Evolutionary conservation across 2,113 vertebrate genomes (phyloP).

Genomic region (Prinia subflava): DNA sequence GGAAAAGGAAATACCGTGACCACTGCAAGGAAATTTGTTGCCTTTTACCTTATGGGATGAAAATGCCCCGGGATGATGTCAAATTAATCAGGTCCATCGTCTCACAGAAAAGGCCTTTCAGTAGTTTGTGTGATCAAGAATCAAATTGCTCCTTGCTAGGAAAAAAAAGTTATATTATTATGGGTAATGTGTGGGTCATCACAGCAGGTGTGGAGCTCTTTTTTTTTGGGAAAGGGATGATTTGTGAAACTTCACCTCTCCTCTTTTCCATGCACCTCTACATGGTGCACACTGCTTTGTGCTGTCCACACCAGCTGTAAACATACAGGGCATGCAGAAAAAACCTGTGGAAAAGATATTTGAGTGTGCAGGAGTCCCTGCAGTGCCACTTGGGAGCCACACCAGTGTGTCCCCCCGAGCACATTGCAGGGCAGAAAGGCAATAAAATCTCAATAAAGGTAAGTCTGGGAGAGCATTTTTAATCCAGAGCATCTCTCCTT

Average conservation of each 20-base stretch:
- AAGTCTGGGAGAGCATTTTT: neutral
- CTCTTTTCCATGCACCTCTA: neutral
- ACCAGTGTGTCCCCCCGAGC: fast-evolving
- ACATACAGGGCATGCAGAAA: neutral
- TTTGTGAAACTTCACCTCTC: neutral
- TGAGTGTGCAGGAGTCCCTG: fast-evolving
- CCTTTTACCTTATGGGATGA: slow-evolving; percentile 74
- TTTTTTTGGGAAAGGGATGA: slow-evolving; percentile 70
- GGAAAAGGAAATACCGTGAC: slow-evolving; percentile 45
- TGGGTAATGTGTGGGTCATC: slow-evolving; percentile 58
- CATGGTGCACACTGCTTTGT: neutral
- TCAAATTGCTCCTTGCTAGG: slow-evolving; percentile 61
- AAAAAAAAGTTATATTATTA: slow-evolving; percentile 46
- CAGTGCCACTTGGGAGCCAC: neutral
- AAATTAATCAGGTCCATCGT: neutral
- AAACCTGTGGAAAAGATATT: neutral
- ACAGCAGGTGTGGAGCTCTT: slow-evolving; percentile 66
- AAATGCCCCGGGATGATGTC: slow-evolving; percentile 62
- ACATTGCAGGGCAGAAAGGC: neutral
- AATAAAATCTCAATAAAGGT: neutral
- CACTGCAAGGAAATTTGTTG: slow-evolving; percentile 76
- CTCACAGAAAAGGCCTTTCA: slow-evolving; percentile 59
- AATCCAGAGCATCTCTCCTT: neutral
- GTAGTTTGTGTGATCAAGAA: neutral
- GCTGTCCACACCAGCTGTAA: neutral